Conservation (phyloP, 2,797 vertebrate genomes). For the Vespertilio murinus region DNA sequence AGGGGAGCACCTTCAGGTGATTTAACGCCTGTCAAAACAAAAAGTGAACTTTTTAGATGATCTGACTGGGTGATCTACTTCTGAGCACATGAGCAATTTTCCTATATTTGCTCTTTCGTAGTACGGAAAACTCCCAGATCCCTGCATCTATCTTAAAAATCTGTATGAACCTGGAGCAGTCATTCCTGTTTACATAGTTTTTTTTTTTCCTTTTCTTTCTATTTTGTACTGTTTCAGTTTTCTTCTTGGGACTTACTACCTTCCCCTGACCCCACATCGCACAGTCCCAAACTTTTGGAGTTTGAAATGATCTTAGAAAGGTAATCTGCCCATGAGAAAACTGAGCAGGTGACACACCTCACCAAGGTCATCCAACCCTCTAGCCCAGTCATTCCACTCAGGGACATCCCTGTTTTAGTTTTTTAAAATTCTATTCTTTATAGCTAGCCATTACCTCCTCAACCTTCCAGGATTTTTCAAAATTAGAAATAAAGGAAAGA, state of each 20-base stretch:
- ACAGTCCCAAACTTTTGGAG: background rate
- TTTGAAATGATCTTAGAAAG: background rate
- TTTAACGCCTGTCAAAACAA: background rate
- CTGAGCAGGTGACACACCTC: background rate
- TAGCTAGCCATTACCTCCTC: background rate
- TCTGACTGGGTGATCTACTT: background rate
- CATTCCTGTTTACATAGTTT: background rate
- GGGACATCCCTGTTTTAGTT: background rate
- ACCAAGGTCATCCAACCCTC: background rate
- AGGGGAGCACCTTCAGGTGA: background rate
- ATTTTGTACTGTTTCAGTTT: background rate
- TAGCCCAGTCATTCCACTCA: background rate
- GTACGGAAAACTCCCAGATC: background rate
- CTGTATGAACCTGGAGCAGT: background rate
- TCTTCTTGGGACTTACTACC: background rate
- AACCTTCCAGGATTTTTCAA: too few relatives aligned
- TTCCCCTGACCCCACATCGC: background rate
- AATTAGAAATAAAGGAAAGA: background rate
- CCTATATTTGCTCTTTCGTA: background rate
- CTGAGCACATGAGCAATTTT: background rate
- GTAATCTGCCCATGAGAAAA: background rate
- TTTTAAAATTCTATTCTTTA: background rate
- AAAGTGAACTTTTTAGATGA: background rate
- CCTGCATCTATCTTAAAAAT: background rate
- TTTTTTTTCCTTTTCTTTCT: background rate